Percentiles rank a stretch among this genome's conserved stretches.
Conservation (phyloP, 2,888 invertebrate genomes). For the Protonemura montana region DNA sequence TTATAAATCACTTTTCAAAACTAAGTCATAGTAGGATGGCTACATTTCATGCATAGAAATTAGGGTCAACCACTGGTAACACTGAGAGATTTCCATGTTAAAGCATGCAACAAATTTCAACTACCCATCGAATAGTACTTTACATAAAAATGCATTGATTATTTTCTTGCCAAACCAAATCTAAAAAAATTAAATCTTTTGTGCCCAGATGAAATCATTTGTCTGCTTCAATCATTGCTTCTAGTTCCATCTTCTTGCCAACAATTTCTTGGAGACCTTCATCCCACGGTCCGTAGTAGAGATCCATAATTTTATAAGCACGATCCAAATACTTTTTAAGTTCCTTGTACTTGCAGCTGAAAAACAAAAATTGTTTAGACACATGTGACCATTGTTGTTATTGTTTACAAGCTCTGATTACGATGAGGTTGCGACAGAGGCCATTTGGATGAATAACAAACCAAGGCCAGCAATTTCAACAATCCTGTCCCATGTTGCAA, state of each 20-base stretch:
- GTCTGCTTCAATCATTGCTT: background rate
- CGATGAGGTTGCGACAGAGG: background rate
- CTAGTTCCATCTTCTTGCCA: slow-evolving; percentile 59
- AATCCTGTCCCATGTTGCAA: background rate
- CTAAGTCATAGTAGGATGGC: no score
- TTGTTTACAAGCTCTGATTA: background rate
- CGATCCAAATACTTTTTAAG: slow-evolving; percentile 62
- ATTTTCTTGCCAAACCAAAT: background rate
- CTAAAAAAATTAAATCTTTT: background rate
- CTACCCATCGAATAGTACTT: no score
- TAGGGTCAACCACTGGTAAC: no score
- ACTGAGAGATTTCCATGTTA: no score
- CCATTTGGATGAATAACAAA: background rate
- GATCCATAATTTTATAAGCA: slow-evolving; percentile 62
- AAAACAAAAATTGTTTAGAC: slow-evolving; percentile 43
- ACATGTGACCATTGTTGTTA: background rate
- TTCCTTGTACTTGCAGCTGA: slow-evolving; percentile 63
- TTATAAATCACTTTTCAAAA: no score
- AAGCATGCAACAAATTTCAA: no score
- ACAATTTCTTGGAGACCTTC: slow-evolving; percentile 59
- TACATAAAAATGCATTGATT: no score
- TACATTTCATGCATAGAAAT: no score
- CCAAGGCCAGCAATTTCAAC: background rate
- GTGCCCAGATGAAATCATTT: background rate
- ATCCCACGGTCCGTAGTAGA: slow-evolving; percentile 66